Conservation (phyloP, 2,797 vertebrate species). For the Neostethus bicornis region DNA sequence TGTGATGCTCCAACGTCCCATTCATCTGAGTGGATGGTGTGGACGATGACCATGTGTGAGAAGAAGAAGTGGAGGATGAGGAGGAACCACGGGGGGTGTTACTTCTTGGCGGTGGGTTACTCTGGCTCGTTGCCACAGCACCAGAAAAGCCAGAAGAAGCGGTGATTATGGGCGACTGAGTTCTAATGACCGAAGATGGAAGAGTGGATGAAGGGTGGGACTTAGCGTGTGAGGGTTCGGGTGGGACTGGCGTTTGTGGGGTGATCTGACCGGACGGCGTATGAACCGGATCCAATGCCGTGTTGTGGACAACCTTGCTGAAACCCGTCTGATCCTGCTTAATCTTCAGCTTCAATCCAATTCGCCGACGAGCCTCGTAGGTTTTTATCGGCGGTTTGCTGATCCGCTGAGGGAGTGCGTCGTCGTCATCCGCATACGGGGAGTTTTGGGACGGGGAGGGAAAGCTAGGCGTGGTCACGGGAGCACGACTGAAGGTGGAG, state of each 20-base stretch:
- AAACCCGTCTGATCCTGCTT: conserved; percentile 93
- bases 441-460: conserved; percentile 52
- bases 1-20: conserved; percentile 84
- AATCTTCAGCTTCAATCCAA: conserved; percentile 94
- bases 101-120: conserved; percentile 44
- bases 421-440: conserved; percentile 80
- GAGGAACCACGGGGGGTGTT: conserved; percentile 32
- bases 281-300: conserved; percentile 90
- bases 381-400: conserved; percentile 94
- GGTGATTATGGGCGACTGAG: conserved; percentile 68
- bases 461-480: conserved; percentile 45
- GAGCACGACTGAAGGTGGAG: conserved; percentile 58
- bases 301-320: conserved; percentile 95
- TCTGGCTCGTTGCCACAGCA: conserved; percentile 61
- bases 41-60: conserved; percentile 62
- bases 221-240: conserved; percentile 77
- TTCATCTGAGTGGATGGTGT: conserved; percentile 82
- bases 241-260: too few species aligned
- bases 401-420: conserved; percentile 85
- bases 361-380: conserved; percentile 91
- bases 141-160: conserved; percentile 56
- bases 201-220: conserved; percentile 37
- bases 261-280: conserved; percentile 72
- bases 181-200: conserved; percentile 73
- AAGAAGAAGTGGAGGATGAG: conserved; percentile 54